Base-by-base conservation (phyloP, 2,888 invertebrate genomes). In the Linnaemya vulpina region DNA sequence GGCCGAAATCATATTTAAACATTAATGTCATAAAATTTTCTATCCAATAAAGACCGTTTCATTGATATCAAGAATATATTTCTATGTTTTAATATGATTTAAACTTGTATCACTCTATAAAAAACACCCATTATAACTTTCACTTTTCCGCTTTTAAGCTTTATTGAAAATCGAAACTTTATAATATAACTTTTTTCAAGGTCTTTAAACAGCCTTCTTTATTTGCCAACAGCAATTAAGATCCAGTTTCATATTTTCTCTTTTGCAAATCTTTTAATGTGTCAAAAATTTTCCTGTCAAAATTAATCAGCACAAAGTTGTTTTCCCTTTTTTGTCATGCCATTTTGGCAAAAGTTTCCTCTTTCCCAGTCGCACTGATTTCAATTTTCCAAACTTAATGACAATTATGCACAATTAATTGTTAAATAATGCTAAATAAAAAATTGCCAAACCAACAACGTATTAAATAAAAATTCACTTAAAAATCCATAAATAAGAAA, bases 341-440 rank as follows among this genome's bases (percentile, higher is more conserved):
- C 9, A 49, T 30, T 30, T 25, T 22, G 51, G 22, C 20, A 5
- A 46, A 58, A 49, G 20, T 74, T 43, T 35, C 15, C 4, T 43
- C 22, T 43, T 55, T 58, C 46, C 5, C 17, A 7, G 35, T 46
- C 55, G n/a, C 49, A 38, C 53, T 20, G 3, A 40, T 51, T 70
- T 43, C 15, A 30, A 62, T 49, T 70, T 77, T 30, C 9, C 60
- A 78, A 58, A 46, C 62, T 35, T 73, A 58, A 79, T 53, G 43
- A 17, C 70, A 20, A 78, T 65, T 67, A 53, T 60, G 63, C 78
- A 78, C 90, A 89, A 90, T 90, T 91, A 91, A 90, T 90, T 90
- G 90, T 87, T 83, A 89, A 88, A 89, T 89, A 90, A 90, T 90
- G 89, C 88, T 70, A 74, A 86, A 85, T 84, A 13, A n/a, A 73